A percentile compares a stretch with the other conserved stretches of the same genome.
Conservation (phyloP, 1,140 invertebrate species). For the Odontomachus brunneus region DNA sequence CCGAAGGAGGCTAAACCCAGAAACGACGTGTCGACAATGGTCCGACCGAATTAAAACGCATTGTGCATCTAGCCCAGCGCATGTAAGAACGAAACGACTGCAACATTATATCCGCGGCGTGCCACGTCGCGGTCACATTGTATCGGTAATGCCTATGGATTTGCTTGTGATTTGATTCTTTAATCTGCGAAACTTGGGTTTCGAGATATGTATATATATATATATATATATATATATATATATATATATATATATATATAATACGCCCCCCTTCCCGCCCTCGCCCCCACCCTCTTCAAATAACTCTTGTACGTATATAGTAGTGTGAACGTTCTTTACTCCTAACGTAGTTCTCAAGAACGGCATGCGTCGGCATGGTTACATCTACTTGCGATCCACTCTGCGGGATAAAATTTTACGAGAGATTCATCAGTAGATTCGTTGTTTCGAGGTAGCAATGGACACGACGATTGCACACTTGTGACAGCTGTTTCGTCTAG, state of each 20-base stretch:
- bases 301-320: constrained; percentile 39
- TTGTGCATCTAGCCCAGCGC: constrained; percentile 87
- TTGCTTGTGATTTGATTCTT: constrained; percentile 54
- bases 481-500: no score
- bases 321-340: constrained; percentile 39
- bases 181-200: constrained; percentile 19
- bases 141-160: constrained; percentile 69
- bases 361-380: constrained; percentile 49
- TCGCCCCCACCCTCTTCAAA: neutral
- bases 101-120: constrained; percentile 63
- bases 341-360: constrained; percentile 9
- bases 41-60: constrained; percentile 85
- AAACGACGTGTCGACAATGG: constrained; percentile 78
- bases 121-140: constrained; percentile 73
- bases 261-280: no score
- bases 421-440: neutral
- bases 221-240: no score
- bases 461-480: no score
- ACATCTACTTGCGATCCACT: neutral
- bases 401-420: neutral
- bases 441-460: neutral
- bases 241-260: no score
- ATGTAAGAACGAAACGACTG: constrained; percentile 77
- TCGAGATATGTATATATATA: neutral
- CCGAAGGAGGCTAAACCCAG: constrained; percentile 83